Evolutionary conservation across 2,797 vertebrate species (phyloP), one percentile per base, ranked within the genome.

Genomic region (Stomatorhinus walkeri): DNA sequence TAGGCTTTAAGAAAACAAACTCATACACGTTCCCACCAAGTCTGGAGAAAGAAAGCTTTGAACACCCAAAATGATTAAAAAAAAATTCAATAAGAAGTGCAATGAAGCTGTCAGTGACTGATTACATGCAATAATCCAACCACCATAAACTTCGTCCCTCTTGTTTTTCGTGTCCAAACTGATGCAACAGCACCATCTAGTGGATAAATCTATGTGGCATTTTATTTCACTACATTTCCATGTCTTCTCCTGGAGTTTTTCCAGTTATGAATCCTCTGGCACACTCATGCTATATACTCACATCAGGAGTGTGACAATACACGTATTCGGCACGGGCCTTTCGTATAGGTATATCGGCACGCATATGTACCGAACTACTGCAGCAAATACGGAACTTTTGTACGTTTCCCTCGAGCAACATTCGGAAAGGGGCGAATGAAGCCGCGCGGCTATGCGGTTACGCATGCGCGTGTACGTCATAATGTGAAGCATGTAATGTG

Each of bases 111-210:
- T 79, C 40, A 28, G 16, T 40, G 68, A 72, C 68, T 22, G 32
- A 72, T 32, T 72, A 16, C 32, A 49, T 51, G 36, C 59, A 61
- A 79, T 79, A 79, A 46, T 81, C 40, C 76, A 81, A 9, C 40
- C 8, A 1, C 76, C 76, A 81, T 81, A 22, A 81, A 81, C 19
- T 81, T 81, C 8, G 19, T 81, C 76, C 46, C n/a, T 2, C 68
- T 81, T n/a, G 8, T 32, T 46, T 14, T 22, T 3, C 2, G 9
- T 6, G 43, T 68, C 59, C 40, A 81, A 76, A 16, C 32, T 89
- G 85, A 54, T 61, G 40, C 54, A 87, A 64, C 85, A 88, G 85
- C 92, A 90, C 92, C 92, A 93, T 48, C 93, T 93, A 22, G 90
- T 91, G 92, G 79, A 86, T 7, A 61, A 19, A 76, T 19, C 4